These are phyloP conservation scores for Eueides isabella DNA, from an alignment of 1,140 invertebrate genomes.

Conservation along the genomic window DNA sequence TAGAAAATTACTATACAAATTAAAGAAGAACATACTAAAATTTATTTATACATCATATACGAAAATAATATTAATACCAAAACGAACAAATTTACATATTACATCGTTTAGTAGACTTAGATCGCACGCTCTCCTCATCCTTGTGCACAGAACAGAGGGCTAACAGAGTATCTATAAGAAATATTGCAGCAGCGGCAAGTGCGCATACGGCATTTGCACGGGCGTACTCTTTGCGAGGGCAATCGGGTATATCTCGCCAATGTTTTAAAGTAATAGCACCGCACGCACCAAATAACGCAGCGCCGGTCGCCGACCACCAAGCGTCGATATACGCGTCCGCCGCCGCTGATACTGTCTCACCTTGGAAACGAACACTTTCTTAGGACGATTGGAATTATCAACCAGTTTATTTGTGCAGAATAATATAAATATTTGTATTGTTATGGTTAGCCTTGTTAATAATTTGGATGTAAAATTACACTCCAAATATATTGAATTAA, in stretches of 20 bases:
- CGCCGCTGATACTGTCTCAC: constrained; percentile 65
- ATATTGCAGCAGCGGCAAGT: constrained; percentile 53
- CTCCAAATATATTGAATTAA: too few relatives aligned
- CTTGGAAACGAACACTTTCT: constrained; percentile 42
- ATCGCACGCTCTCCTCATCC: constrained; percentile 53
- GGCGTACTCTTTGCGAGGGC: constrained; percentile 50
- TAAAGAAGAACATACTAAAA: background rate
- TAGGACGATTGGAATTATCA: background rate
- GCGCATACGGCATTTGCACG: constrained; percentile 57
- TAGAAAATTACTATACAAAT: background rate
- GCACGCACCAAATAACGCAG: constrained; percentile 56
- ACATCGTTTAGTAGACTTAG: constrained; percentile 43
- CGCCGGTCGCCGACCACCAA: constrained; percentile 68
- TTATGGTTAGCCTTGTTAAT: constrained; percentile 9
- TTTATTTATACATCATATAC: background rate
- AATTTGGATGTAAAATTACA: background rate
- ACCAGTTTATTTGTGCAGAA: constrained; percentile 2
- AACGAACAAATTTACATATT: constrained; percentile 25
- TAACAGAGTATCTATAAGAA: constrained; percentile 58
- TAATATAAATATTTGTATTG: background rate
- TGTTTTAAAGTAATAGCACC: constrained; percentile 53
- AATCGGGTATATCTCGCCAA: constrained; percentile 55
- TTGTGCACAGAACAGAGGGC: constrained; percentile 59
- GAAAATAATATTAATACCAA: background rate
- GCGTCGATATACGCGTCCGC: constrained; percentile 68